Evolutionary conservation across 2,888 invertebrate species (phyloP).

Genomic region (Steinernema hermaphroditum): DNA sequence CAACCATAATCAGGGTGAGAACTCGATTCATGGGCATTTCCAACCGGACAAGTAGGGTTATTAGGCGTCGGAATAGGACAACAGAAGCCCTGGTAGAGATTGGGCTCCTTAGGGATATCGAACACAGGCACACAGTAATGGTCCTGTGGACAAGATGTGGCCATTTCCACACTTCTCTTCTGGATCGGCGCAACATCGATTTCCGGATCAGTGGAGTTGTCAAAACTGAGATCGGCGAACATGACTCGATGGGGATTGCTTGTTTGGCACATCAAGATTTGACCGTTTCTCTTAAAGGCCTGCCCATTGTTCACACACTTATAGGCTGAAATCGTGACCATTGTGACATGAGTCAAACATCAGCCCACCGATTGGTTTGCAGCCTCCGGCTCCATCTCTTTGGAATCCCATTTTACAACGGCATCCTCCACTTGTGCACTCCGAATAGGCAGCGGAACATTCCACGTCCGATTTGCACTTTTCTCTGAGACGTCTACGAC

Average conservation of each 20-base stretch:
- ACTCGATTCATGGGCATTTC: conserved; percentile 55
- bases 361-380: conserved; percentile 56
- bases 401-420: conserved; percentile 63
- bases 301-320: conserved; percentile 54
- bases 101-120: conserved; percentile 54
- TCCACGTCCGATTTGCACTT: conserved; percentile 62
- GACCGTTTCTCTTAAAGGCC: conserved; percentile 48
- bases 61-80: conserved; percentile 60
- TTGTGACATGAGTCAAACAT: background rate
- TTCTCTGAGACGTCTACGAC: conserved; percentile 58
- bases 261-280: conserved; percentile 5
- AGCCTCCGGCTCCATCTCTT: conserved; percentile 62
- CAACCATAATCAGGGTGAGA: conserved; percentile 53
- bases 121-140: conserved; percentile 62
- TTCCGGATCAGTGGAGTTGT: conserved; percentile 30
- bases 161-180: conserved; percentile 16
- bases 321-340: conserved; percentile 46
- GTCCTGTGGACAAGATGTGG: conserved; percentile 51
- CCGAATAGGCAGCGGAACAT: conserved; percentile 62
- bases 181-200: background rate
- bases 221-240: background rate
- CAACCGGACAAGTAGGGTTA: conserved; percentile 60
- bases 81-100: conserved; percentile 55
- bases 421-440: conserved; percentile 61
- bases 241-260: conserved; percentile 22